Percentiles rank a stretch among this genome's conserved stretches.
Evolutionary conservation across 92 coral and sea anemone genomes (phyloP).

Genomic region (Actinostola sp.): DNA sequence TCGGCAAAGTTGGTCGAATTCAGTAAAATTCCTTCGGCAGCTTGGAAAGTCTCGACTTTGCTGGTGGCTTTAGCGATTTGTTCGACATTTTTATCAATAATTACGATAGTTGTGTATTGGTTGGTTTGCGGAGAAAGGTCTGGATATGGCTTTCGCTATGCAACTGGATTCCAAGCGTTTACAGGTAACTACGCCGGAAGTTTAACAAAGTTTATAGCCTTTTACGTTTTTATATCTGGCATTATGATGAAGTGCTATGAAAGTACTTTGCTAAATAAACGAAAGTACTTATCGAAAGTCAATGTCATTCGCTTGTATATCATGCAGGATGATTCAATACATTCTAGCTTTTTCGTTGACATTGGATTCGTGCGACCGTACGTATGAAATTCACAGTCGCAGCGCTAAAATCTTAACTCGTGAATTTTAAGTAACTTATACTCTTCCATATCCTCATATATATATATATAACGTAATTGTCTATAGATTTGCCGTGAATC

Average conservation of each 20-base stretch:
- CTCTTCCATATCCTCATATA: no score
- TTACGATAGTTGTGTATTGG: constrained; percentile 76
- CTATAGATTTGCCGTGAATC: no score
- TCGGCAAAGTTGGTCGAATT: constrained; percentile 77
- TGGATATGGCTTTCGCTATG: constrained; percentile 79
- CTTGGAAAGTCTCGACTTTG: constrained; percentile 92
- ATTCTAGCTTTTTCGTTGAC: no score
- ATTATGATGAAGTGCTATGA: not conserved
- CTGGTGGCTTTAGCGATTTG: constrained; percentile 78
- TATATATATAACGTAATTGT: no score
- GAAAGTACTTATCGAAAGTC: not conserved
- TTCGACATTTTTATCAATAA: constrained; percentile 73
- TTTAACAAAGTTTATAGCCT: constrained; percentile 1
- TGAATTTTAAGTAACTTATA: no score
- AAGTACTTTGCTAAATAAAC: not conserved
- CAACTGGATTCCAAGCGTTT: constrained; percentile 82
- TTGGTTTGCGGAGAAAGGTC: constrained; percentile 70
- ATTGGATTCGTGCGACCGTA: no score
- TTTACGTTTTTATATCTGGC: not conserved
- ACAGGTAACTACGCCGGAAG: constrained; percentile 73
- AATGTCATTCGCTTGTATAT: not conserved
- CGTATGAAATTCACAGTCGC: no score
- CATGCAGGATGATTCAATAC: not conserved
- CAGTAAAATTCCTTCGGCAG: constrained; percentile 70
- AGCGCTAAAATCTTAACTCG: no score